These are phyloP conservation scores for Dendrolimus kikuchii DNA, from an alignment of 1,140 invertebrate genomes.

Conservation along the genomic window DNA sequence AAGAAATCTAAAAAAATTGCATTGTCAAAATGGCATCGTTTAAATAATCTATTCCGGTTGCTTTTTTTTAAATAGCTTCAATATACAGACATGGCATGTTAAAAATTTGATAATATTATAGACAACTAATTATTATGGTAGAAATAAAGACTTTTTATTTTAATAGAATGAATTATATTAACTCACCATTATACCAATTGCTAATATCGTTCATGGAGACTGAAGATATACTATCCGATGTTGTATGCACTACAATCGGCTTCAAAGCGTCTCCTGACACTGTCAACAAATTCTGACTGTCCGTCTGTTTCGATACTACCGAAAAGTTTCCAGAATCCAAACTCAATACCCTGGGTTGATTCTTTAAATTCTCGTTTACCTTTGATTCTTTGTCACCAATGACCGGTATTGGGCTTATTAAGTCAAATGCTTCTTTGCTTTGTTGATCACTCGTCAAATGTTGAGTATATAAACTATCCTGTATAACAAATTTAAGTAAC, in stretches of 20 bases:
- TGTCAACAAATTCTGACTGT: slow-evolving; percentile 39
- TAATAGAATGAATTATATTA: not conserved
- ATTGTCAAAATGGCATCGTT: too few species aligned
- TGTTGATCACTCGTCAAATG: slow-evolving; percentile 21
- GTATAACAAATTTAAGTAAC: not conserved
- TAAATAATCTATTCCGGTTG: too few species aligned
- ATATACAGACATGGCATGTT: too few species aligned
- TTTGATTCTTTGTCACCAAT: slow-evolving; percentile 35
- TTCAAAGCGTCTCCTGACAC: slow-evolving; percentile 53
- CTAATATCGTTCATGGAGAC: slow-evolving; percentile 74
- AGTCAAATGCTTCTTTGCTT: slow-evolving; percentile 57
- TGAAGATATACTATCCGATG: slow-evolving; percentile 59
- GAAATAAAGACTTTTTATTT: not conserved
- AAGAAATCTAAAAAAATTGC: too few species aligned
- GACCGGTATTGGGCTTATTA: slow-evolving; percentile 71
- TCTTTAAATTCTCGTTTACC: slow-evolving; percentile 43
- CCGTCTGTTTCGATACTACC: slow-evolving; percentile 39
- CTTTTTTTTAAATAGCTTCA: too few species aligned
- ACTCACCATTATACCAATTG: slow-evolving; percentile 72
- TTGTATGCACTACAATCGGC: slow-evolving; percentile 47
- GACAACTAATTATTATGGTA: not conserved
- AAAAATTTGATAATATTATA: too few species aligned
- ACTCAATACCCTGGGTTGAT: slow-evolving; percentile 49
- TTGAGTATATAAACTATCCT: not conserved
- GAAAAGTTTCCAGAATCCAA: slow-evolving; percentile 64